Conservation (phyloP, 2,113 vertebrate species). For the Lethenteron camtschaticum region DNA sequence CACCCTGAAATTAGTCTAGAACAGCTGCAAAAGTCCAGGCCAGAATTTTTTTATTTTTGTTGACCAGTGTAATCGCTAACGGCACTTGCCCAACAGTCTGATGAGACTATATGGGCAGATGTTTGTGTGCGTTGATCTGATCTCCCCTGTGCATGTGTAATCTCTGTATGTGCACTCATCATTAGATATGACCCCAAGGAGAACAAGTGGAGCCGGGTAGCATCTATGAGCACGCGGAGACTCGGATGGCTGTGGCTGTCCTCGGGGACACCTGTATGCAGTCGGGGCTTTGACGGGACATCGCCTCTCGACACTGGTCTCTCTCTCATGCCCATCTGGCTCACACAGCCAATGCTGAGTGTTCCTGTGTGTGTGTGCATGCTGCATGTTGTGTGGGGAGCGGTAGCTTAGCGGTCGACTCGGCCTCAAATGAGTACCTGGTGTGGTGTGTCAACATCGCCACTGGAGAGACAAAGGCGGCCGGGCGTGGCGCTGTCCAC, state of each 20-base stretch:
- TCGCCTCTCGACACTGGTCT: conserved; percentile 91
- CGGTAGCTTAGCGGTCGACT: no score
- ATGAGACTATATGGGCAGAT: conserved; percentile 7
- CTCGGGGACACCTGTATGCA: conserved; percentile 85
- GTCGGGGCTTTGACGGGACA: conserved; percentile 88
- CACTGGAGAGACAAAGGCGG: no score
- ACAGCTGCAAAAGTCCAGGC: no score
- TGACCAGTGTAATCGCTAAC: no score
- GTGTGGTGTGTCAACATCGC: no score
- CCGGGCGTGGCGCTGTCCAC: no score
- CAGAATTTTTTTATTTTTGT: no score
- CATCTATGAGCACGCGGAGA: conserved; percentile 89
- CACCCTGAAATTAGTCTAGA: no score
- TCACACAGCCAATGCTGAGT: no score
- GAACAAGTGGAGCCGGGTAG: conserved; percentile 96
- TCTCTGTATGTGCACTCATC: conserved; percentile 6
- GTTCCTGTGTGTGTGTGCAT: no score
- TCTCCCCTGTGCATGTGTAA: conserved; percentile 8
- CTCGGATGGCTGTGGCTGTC: conserved; percentile 81
- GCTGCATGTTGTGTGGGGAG: no score
- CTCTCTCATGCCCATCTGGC: background rate
- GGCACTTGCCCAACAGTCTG: background rate
- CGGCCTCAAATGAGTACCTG: no score
- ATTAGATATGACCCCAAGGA: conserved; percentile 89
- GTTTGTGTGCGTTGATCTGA: conserved; percentile 10